These are phyloP conservation scores for Solen grandis DNA, from an alignment of 1,140 invertebrate species.

Conservation along the genomic window DNA sequence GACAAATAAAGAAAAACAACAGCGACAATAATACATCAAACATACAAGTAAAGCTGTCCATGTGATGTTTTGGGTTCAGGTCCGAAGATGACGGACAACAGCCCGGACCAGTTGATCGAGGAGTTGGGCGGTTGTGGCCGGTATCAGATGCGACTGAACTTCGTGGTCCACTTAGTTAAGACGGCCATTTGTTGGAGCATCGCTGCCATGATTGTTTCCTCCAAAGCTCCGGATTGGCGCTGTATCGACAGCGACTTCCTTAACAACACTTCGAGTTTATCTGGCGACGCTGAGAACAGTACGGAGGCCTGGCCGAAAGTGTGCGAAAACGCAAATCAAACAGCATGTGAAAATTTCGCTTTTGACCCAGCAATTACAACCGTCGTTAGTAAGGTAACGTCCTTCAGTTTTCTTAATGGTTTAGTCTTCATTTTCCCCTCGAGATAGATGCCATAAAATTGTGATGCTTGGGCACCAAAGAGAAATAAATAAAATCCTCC, in stretches of 20 bases:
- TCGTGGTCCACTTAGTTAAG: slow-evolving; percentile 16
- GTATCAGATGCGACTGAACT: slow-evolving; percentile 4
- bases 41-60: no score
- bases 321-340: neutral
- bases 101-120: slow-evolving; percentile 29
- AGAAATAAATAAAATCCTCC: no score
- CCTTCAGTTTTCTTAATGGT: neutral
- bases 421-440: no score
- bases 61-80: no score
- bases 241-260: neutral
- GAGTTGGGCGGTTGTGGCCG: slow-evolving; percentile 24
- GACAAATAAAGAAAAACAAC: no score
- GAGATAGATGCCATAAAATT: no score
- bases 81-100: no score
- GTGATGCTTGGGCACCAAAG: no score
- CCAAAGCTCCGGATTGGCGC: slow-evolving; percentile 15
- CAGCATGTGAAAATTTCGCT: neutral
- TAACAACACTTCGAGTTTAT: slow-evolving; percentile 4
- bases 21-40: no score
- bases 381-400: slow-evolving; percentile 30
- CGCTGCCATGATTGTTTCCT: slow-evolving; percentile 23
- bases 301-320: neutral
- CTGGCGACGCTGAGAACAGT: neutral
- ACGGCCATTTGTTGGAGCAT: slow-evolving; percentile 1
- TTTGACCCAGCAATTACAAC: slow-evolving; percentile 8